Base-by-base conservation (phyloP, 1,140 invertebrate species). In the Anagrus nilaparvatae region DNA sequence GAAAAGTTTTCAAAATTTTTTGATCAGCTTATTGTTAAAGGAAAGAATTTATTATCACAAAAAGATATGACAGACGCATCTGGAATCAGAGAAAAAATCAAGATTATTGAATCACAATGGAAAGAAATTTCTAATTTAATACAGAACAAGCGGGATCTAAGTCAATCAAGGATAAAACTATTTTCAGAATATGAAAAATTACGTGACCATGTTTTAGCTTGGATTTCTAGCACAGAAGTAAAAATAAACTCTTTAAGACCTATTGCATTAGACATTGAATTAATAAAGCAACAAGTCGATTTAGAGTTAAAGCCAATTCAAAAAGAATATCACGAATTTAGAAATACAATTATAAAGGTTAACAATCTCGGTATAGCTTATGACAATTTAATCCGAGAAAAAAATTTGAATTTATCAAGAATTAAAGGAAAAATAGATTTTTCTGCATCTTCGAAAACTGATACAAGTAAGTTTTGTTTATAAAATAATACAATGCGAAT, bases 301-400 rank as follows among this genome's bases (percentile, higher is more conserved):
- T n/a, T n/a, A n/a, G 87, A 94, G 58, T 59, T 95, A 10, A 84
- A 92, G 67, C 90, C 91, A 0, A 74, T 97, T 24, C 67, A 82
- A 16, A 91, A 92, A 56, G 90, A 95, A 56, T 87, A 94, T 65
- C 77, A 86, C 23, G 88, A 92, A 52, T 93, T 84, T 67, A 79
- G 76, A 1, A 65, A 76, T 1, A 91, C 82, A 12, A 84, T 96
- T 39, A 91, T 96, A 50, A 93, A 89, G 69, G 75, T 95, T 18
- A 93, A 93, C 65, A 90, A 95, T 57, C 70, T 91, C 1, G 92
- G 90, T 3, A 79, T 78, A 27, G 70, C 81, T 18, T 92, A 92
- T 54, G 90, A 96, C 58, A 79, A 81, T 18, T 59, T 94, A 29
- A 70, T 84, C 1, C 74, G 80, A 30, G 82, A 84, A 36, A 69